Evolutionary conservation across 1,140 invertebrate species (phyloP).

Genomic region (Cyclina sinensis): DNA sequence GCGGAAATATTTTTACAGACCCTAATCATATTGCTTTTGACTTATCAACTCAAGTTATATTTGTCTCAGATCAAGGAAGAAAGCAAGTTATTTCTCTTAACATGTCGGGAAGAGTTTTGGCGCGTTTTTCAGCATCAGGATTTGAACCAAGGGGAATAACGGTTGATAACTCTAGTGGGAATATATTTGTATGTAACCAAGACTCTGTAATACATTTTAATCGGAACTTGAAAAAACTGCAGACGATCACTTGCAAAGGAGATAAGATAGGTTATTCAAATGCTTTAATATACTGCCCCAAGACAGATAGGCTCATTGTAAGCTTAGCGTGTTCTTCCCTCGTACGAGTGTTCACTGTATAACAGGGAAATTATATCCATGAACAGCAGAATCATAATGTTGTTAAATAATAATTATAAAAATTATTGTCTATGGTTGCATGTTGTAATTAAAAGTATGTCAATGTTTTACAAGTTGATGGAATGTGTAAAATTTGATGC

Average conservation of each 20-base stretch:
- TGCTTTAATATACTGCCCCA: neutral
- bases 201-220: neutral
- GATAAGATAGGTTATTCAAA: neutral
- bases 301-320: neutral
- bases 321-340: neutral
- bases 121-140: neutral
- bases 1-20: neutral
- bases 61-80: constrained; percentile 25
- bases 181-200: neutral
- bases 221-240: neutral
- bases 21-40: neutral
- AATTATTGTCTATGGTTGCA: no score
- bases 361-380: neutral
- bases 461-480: no score
- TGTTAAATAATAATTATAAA: no score
- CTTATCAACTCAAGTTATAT: neutral
- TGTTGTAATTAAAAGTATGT: no score
- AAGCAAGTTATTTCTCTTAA: neutral
- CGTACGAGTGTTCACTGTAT: neutral
- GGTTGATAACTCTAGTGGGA: neutral
- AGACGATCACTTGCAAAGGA: neutral
- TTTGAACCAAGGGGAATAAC: constrained; percentile 24
- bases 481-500: no score
- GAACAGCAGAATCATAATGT: no score
- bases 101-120: constrained; percentile 1